A percentile compares a stretch with the other conserved stretches of the same genome.
Conservation (phyloP, 2,888 invertebrate genomes). For the Rotaria sp. region DNA sequence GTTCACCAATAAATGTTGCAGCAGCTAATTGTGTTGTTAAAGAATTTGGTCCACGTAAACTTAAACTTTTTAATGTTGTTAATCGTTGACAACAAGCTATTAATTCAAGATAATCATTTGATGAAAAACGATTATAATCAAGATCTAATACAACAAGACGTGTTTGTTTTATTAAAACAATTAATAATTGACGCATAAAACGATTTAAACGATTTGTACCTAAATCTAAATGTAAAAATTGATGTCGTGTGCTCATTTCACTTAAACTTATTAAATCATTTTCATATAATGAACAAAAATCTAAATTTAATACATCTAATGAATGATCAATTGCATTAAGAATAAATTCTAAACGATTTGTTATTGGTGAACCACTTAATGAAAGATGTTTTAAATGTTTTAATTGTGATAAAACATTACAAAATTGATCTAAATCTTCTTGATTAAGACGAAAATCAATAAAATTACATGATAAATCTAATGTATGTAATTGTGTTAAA, state of each 20-base stretch:
- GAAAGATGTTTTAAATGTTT: constrained; percentile 34
- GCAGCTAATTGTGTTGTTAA: constrained; percentile 2
- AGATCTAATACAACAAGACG: constrained; percentile 37
- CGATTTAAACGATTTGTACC: constrained; percentile 38
- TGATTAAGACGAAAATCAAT: constrained; percentile 38
- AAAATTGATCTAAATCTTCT: constrained; percentile 28
- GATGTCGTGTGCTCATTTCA: constrained; percentile 29
- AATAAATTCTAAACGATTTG: constrained; percentile 31
- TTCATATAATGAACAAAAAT: constrained; percentile 38
- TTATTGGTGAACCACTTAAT: constrained; percentile 36
- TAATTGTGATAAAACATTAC: constrained; percentile 12
- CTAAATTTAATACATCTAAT: constrained; percentile 33
- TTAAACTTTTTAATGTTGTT: constrained; percentile 10
- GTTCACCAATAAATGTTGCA: constrained; percentile 25
- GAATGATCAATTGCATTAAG: constrained; percentile 25
- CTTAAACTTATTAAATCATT: constrained; percentile 33
- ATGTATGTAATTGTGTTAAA: constrained; percentile 4
- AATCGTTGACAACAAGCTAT: constrained; percentile 25
- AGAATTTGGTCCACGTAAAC: constrained; percentile 17
- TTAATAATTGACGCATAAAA: constrained; percentile 33
- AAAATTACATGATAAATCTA: constrained; percentile 40
- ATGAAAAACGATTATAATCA: constrained; percentile 39
- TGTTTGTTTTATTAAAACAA: constrained; percentile 36
- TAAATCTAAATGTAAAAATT: constrained; percentile 36
- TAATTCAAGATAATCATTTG: constrained; percentile 35